Conservation (phyloP, 2,113 vertebrate species). For the Vulpes lagopus region DNA sequence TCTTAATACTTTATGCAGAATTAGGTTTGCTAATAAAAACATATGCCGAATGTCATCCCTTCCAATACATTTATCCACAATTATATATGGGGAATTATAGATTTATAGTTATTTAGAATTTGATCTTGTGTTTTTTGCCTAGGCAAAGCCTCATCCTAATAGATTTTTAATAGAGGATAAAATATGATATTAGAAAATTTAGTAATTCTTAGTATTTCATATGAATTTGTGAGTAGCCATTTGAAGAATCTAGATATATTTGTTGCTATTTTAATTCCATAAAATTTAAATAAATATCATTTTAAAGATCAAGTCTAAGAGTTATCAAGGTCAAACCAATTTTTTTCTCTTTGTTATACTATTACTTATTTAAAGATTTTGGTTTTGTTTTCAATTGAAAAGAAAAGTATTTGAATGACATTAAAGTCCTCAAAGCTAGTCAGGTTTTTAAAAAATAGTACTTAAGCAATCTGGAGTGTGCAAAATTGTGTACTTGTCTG, state of each 20-base stretch:
- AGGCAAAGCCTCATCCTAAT: slow-evolving; percentile 46
- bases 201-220: not conserved
- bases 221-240: slow-evolving; percentile 16
- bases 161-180: slow-evolving; percentile 42
- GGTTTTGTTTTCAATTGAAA: not conserved
- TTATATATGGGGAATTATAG: not conserved
- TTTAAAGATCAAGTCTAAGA: slow-evolving; percentile 58
- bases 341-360: not conserved
- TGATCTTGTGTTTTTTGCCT: slow-evolving; percentile 8
- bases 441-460: not conserved
- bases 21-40: slow-evolving; percentile 70
- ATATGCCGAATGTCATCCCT: not conserved
- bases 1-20: slow-evolving; percentile 49
- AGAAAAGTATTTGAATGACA: not conserved
- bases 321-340: slow-evolving; percentile 20
- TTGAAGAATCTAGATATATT: not conserved
- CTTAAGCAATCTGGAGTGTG: not conserved
- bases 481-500: not conserved
- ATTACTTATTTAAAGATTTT: not conserved
- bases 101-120: slow-evolving; percentile 38
- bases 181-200: slow-evolving; percentile 7
- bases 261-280: not conserved
- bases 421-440: not conserved
- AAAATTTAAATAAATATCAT: not conserved
- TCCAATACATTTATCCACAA: not conserved